Percentiles rank a stretch among this genome's conserved stretches.
Evolutionary conservation across 2,888 invertebrate species (phyloP).

Genomic region (Icerya purchasi): DNA sequence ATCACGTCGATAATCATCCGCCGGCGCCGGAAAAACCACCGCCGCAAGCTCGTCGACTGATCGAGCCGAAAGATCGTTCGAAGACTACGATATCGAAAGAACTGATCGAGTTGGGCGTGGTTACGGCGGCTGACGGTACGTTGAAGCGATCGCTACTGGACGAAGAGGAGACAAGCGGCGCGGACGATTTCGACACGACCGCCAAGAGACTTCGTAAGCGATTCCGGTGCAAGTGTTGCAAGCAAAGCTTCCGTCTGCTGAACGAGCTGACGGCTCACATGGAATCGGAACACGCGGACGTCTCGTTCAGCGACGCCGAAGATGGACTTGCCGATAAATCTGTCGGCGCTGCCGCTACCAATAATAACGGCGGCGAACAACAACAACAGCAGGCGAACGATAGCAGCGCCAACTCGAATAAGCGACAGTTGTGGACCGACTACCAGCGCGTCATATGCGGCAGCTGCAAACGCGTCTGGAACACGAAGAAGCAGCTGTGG

Average conservation of each 20-base stretch:
- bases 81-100: not conserved
- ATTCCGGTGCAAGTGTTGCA: slow-evolving; percentile 15
- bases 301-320: not conserved
- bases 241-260: slow-evolving; percentile 15
- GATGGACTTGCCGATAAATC: not conserved
- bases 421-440: slow-evolving; percentile 11
- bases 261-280: slow-evolving; percentile 16
- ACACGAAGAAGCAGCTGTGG: slow-evolving; percentile 37
- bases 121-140: not conserved
- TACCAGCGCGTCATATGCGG: slow-evolving; percentile 25
- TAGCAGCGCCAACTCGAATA: not conserved
- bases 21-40: slow-evolving; percentile 13
- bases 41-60: slow-evolving; percentile 4
- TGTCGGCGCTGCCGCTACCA: slow-evolving; percentile 1
- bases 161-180: not conserved
- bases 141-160: not conserved
- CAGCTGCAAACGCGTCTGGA: slow-evolving; percentile 37
- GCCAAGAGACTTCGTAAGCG: slow-evolving; percentile 16
- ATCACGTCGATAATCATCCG: slow-evolving; percentile 27
- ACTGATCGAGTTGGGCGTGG: not conserved
- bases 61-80: not conserved
- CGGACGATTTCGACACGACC: not conserved
- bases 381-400: slow-evolving; percentile 12
- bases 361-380: slow-evolving; percentile 14
- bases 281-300: not conserved